Base-by-base conservation (phyloP, 2,113 vertebrate species). In the Daubentonia madagascariensis region DNA sequence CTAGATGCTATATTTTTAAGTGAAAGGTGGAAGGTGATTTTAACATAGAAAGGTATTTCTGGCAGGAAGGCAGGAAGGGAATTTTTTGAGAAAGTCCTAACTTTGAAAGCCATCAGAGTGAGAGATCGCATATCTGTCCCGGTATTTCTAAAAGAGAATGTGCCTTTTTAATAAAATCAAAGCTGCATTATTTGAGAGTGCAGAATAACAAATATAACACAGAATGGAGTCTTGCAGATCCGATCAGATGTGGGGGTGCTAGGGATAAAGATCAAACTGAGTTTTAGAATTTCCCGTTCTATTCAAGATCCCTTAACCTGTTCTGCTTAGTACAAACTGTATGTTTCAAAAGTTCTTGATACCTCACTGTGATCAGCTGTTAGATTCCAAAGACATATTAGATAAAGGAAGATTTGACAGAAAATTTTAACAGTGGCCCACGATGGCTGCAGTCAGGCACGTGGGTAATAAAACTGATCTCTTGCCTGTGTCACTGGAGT, bases 11-110 rank as follows among this genome's bases (percentile, higher is more conserved):
- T 76, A 43, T 50, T 85, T 91, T 96, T 61, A 85, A 93, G 18
- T 92, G 68, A 94, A 83, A 85, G 28, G 97, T 67, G 86, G 50
- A 91, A 97, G 68, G 11, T 80, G 52, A 96, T 93, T 93, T 59
- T 94, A 80, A 79, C 76, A 68, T 48, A 70, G 85, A 92, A 97
- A 85, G 4, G 11, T 91, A 93, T 93, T 97, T 97, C 84, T 92
- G 68, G 20, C 76, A 93, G 57, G 16, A 91, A 83, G 67, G 35
- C n/a, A 94, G 50, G 5, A 76, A 91, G 59, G 22, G 59, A 96
- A 91, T 87, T 95, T 94, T 45, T 83, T 72, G 52, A 94, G 45
- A 84, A 81, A 67, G 37, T 91, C 52, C 45, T 8, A 88, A 85
- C 20, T 92, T 91, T 89, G 23, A 95, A 81, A 90, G 50, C 20